Conservation (phyloP, 2,888 invertebrate species). For the Pristionchus arcanus region DNA sequence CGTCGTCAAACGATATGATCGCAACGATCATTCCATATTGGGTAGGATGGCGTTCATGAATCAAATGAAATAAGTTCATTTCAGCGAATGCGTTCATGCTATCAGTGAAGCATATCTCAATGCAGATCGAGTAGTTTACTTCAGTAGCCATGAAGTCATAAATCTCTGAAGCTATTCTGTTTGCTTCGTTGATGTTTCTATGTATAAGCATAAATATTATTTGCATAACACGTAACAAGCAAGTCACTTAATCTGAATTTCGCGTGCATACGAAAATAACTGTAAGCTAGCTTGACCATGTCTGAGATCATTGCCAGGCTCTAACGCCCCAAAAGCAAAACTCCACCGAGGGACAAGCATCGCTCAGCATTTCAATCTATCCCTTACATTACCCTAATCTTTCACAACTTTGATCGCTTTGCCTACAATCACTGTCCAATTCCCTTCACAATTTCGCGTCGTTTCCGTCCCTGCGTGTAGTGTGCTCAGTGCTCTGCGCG, state of each 20-base stretch:
- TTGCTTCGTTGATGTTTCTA: background rate
- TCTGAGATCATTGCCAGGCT: background rate
- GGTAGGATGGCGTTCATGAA: background rate
- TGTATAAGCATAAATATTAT: too few species aligned
- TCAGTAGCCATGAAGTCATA: background rate
- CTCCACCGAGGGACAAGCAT: background rate
- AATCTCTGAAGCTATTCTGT: background rate
- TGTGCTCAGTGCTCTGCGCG: background rate
- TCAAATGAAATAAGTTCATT: background rate
- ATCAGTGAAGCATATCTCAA: too few species aligned
- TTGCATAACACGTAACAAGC: too few species aligned
- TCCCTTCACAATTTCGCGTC: background rate
- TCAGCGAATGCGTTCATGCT: background rate
- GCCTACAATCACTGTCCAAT: background rate
- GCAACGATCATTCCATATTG: background rate
- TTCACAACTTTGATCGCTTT: background rate
- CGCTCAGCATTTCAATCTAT: background rate
- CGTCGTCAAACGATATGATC: background rate
- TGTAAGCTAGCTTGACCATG: too few species aligned
- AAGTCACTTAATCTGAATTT: too few species aligned
- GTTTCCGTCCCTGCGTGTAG: conserved; percentile 7
- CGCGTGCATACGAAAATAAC: background rate
- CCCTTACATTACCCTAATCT: background rate
- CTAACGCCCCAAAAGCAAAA: background rate
- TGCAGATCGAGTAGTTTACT: background rate